Evolutionary conservation across 92 coral and sea anemone species (phyloP).

Genomic region (Parazoanthus darwini): DNA sequence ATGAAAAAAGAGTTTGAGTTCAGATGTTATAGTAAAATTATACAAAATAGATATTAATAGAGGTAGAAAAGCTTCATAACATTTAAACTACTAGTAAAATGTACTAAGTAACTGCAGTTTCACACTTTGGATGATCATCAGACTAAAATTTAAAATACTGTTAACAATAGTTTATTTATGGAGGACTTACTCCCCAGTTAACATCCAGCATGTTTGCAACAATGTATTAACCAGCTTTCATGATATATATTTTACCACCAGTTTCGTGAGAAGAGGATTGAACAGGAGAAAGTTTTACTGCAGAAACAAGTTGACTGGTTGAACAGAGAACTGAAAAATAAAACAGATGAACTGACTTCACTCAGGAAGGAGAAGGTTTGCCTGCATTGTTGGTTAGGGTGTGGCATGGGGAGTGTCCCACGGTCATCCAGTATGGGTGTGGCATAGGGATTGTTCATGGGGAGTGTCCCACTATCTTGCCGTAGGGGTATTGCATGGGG

Average conservation of each 20-base stretch:
- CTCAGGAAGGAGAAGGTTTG: conserved; percentile 86
- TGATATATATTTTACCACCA: conserved; percentile 15
- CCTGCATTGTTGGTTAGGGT: not conserved
- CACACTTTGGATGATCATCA: not conserved
- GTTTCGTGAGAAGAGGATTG: conserved; percentile 90
- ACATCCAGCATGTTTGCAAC: not conserved
- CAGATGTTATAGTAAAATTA: too few species aligned
- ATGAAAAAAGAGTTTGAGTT: too few species aligned
- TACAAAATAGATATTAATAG: not conserved
- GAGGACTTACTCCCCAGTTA: too few species aligned
- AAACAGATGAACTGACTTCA: conserved; percentile 80
- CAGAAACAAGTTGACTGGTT: conserved; percentile 87
- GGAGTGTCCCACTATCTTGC: too few species aligned
- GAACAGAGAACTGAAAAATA: conserved; percentile 76
- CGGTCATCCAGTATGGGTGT: too few species aligned
- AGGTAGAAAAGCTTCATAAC: not conserved
- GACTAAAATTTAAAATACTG: conserved; percentile 3
- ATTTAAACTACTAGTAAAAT: not conserved
- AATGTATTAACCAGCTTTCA: not conserved
- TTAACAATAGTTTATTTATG: conserved; percentile 2
- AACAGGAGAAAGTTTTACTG: conserved; percentile 88
- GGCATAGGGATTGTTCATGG: too few species aligned
- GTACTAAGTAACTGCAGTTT: conserved; percentile 6
- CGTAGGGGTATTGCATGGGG: too few species aligned
- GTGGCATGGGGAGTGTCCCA: not conserved